Conservation (phyloP, 2,113 vertebrate genomes). For the rabbit (Oryctolagus cuniculus) region DNA sequence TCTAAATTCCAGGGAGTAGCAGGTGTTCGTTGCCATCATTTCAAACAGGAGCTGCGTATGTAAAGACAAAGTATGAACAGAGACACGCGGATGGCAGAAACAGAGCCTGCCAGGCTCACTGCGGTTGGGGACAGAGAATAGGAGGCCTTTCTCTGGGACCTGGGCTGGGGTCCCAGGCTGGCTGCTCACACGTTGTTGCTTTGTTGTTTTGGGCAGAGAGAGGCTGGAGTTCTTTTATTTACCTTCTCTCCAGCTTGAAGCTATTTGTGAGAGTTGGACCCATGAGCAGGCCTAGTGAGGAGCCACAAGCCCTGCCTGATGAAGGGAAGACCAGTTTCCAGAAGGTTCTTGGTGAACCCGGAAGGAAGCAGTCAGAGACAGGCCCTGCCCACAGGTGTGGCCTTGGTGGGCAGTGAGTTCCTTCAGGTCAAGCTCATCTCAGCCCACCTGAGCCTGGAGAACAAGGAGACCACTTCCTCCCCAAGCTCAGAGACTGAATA, state of each 20-base stretch:
- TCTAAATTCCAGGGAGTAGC: neutral
- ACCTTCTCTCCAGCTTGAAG: conserved; percentile 42
- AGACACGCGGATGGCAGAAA: neutral
- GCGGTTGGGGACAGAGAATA: neutral
- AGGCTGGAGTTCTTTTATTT: conserved; percentile 22
- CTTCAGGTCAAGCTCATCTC: neutral
- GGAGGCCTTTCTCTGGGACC: neutral
- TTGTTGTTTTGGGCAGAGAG: conserved; percentile 40
- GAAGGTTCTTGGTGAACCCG: neutral
- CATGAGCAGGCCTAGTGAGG: neutral
- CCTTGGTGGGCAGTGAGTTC: neutral
- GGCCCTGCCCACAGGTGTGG: neutral
- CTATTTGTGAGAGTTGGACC: conserved; percentile 58
- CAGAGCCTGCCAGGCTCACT: neutral
- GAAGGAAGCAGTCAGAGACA: neutral
- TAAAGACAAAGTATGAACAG: too few species aligned
- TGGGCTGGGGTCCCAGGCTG: neutral
- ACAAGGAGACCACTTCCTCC: neutral
- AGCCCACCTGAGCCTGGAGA: neutral
- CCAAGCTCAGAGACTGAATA: neutral
- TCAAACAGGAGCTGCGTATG: neutral
- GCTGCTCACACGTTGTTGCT: neutral
- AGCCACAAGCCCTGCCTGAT: neutral
- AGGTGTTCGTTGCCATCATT: neutral
- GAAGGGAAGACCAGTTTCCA: too few species aligned